phyloP scores from a whole-genome alignment of 2,113 vertebrate species.

The Takifugu flavidus region DNA sequence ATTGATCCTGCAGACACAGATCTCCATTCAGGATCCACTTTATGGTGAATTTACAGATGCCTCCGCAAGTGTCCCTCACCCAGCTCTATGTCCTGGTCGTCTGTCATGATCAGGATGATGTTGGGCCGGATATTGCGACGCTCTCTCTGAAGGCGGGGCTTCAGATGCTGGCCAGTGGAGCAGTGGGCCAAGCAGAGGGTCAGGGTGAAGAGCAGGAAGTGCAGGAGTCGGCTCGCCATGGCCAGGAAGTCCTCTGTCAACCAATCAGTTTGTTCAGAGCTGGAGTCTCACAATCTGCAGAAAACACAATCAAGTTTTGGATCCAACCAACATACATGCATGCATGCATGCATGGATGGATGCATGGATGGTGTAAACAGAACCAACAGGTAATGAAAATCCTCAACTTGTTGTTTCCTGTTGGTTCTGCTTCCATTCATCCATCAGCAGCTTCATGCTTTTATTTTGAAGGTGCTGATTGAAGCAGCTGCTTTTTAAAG shows the following conservation, averaged over 20 bases:
- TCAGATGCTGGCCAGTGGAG: slow-evolving; percentile 83
- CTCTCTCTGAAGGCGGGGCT: slow-evolving; percentile 90
- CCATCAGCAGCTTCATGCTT: no score
- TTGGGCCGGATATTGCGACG: slow-evolving; percentile 95
- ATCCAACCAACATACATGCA: no score
- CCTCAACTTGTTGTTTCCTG: no score
- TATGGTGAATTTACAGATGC: no score
- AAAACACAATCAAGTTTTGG: neutral
- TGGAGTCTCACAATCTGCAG: slow-evolving; percentile 38
- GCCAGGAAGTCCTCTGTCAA: slow-evolving; percentile 24
- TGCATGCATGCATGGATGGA: no score
- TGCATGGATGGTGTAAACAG: no score
- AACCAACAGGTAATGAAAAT: no score
- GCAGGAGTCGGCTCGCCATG: slow-evolving; percentile 68
- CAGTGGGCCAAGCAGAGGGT: slow-evolving; percentile 77
- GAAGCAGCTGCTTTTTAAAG: no score
- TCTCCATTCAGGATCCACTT: neutral
- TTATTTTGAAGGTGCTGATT: no score
- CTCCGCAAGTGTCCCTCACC: slow-evolving; percentile 69
- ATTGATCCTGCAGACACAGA: slow-evolving; percentile 82
- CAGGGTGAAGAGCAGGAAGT: slow-evolving; percentile 67
- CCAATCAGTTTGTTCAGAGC: slow-evolving; percentile 35
- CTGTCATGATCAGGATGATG: slow-evolving; percentile 94
- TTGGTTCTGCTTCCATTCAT: no score
- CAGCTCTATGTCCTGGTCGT: slow-evolving; percentile 95